A percentile compares a stretch with the other conserved stretches of the same genome.
Evolutionary conservation across 2,888 invertebrate species (phyloP).

Genomic region (Amblyjoppa fuscipennis): DNA sequence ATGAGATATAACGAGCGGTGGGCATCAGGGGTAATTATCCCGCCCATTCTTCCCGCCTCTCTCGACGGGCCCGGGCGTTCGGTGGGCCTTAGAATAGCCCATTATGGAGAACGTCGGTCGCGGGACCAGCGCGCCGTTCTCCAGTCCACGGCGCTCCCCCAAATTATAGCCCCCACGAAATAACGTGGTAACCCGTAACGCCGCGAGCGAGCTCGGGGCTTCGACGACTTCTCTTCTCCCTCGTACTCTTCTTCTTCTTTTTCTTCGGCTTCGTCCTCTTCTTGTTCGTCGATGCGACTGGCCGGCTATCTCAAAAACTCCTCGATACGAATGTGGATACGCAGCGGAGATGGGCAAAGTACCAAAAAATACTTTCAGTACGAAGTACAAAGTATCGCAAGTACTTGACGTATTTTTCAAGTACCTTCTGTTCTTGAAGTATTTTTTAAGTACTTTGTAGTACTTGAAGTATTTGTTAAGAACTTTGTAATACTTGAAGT

Average conservation of each 20-base stretch:
- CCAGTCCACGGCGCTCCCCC: conserved; percentile 74
- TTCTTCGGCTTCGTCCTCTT: conserved; percentile 11
- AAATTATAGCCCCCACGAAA: conserved; percentile 83
- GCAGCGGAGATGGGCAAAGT: no score
- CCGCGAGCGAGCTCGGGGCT: conserved; percentile 71
- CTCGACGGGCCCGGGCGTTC: conserved; percentile 76
- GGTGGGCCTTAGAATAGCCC: conserved; percentile 80
- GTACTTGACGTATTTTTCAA: no score
- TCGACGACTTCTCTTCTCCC: conserved; percentile 29
- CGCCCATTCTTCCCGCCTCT: conserved; percentile 84
- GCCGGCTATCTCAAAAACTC: conserved; percentile 44
- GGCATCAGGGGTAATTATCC: conserved; percentile 84
- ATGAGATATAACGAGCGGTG: conserved; percentile 83
- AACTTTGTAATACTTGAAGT: no score
- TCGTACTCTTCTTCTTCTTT: conserved; percentile 13
- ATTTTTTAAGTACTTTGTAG: no score
- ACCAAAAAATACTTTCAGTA: no score
- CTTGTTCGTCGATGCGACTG: conserved; percentile 46
- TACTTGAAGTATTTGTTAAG: no score
- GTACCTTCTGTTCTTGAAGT: no score
- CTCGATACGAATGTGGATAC: conserved; percentile 34
- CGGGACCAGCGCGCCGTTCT: conserved; percentile 30
- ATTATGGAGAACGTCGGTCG: conserved; percentile 74
- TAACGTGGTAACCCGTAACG: conserved; percentile 82
- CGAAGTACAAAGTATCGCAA: no score